These are phyloP conservation scores for Eurytoma californica DNA, from an alignment of 2,888 invertebrate species.

Conservation along the genomic window DNA sequence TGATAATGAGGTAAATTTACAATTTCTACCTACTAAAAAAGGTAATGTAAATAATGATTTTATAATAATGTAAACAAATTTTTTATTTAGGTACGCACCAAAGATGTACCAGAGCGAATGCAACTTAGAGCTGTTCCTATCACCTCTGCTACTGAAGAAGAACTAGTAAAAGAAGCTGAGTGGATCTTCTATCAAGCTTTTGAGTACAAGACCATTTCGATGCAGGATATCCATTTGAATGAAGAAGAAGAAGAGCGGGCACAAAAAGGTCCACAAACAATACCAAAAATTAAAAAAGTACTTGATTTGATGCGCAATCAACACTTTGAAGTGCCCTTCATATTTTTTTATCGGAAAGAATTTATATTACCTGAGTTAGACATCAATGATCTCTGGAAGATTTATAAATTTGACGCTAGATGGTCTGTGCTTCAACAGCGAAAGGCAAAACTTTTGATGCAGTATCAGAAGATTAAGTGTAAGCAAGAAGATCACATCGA, in stretches of 20 bases:
- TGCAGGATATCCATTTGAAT: constrained; percentile 81
- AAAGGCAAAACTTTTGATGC: constrained; percentile 86
- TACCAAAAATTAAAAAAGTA: constrained; percentile 93
- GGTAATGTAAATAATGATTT: neutral
- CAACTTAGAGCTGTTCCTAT: constrained; percentile 92
- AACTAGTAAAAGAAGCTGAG: constrained; percentile 94
- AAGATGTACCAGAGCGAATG: constrained; percentile 94
- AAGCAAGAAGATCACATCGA: constrained; percentile 86
- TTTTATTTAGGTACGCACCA: constrained; percentile 82
- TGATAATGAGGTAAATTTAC: constrained; percentile 83
- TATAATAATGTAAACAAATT: neutral
- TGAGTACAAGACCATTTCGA: constrained; percentile 87
- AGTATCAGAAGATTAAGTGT: constrained; percentile 94
- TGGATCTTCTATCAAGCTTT: constrained; percentile 99
- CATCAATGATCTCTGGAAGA: constrained; percentile 97
- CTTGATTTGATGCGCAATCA: constrained; percentile 97
- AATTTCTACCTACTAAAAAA: neutral
- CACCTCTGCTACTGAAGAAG: constrained; percentile 87
- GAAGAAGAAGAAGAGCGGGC: constrained; percentile 66
- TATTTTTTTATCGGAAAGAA: constrained; percentile 98
- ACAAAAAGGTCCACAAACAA: constrained; percentile 81
- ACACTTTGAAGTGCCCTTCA: constrained; percentile 97
- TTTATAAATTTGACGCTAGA: constrained; percentile 95
- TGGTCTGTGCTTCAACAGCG: constrained; percentile 93
- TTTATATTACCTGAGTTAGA: constrained; percentile 95